A percentile compares a stretch with the other conserved stretches of the same genome.
These are phyloP conservation scores for Gymnogyps californianus DNA, from an alignment of 2,113 vertebrate species.

Conservation along the genomic window DNA sequence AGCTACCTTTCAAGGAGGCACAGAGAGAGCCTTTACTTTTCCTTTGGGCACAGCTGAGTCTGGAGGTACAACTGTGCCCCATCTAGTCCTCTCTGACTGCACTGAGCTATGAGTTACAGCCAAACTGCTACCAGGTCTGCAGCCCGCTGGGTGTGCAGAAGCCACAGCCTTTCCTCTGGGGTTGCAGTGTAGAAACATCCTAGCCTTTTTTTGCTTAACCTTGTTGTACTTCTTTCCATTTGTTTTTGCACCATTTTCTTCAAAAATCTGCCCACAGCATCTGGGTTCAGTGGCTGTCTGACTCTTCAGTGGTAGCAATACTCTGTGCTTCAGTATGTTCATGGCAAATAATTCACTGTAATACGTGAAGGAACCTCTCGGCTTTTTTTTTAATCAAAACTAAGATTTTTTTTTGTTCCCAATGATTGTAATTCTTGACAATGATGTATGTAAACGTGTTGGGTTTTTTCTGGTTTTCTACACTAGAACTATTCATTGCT, in stretches of 20 bases:
- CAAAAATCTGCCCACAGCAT: not conserved
- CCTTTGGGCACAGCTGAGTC: not conserved
- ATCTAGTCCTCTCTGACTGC: not conserved
- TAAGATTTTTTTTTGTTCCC: not conserved
- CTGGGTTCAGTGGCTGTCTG: not conserved
- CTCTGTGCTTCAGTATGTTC: not conserved
- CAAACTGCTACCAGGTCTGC: not conserved
- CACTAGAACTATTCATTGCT: not conserved
- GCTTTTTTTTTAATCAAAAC: not conserved
- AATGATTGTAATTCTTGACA: not conserved
- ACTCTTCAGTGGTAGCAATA: not conserved
- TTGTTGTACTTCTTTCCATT: not conserved
- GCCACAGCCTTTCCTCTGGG: not conserved
- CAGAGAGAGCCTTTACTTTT: not conserved
- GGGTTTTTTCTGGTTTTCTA: not conserved
- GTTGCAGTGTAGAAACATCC: not conserved
- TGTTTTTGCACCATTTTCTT: not conserved
- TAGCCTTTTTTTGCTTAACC: not conserved
- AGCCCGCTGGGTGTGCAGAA: not conserved
- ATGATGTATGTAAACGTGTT: not conserved
- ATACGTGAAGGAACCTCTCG: not conserved
- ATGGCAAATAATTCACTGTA: not conserved
- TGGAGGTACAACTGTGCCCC: not conserved
- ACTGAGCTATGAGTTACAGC: not conserved
- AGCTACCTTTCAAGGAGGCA: not conserved